Conservation (phyloP, 2,113 vertebrate species). For the Nematolebias whitei region DNA sequence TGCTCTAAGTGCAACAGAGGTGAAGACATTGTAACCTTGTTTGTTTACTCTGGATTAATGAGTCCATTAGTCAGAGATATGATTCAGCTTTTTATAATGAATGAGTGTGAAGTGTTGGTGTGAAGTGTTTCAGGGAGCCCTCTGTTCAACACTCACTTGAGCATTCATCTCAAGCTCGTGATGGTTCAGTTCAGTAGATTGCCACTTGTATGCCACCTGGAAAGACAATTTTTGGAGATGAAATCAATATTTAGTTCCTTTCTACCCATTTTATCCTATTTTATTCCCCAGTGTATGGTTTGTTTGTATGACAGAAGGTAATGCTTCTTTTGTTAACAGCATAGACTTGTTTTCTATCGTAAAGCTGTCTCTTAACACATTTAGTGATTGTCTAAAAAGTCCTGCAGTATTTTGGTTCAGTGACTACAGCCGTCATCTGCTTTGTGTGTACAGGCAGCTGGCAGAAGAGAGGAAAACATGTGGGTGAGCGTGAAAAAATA, state of each 20-base stretch:
- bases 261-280: not conserved
- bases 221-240: too few species aligned
- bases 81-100: slow-evolving; percentile 44
- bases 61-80: slow-evolving; percentile 41
- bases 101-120: slow-evolving; percentile 36
- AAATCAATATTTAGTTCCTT: not conserved
- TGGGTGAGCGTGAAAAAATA: slow-evolving; percentile 1
- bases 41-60: slow-evolving; percentile 58
- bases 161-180: not conserved
- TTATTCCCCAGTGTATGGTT: not conserved
- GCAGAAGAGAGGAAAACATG: slow-evolving; percentile 11
- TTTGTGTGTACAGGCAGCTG: slow-evolving; percentile 21
- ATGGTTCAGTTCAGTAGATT: not conserved
- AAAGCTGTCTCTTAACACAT: slow-evolving; percentile 22
- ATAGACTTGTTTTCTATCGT: slow-evolving; percentile 5
- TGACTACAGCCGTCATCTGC: slow-evolving; percentile 20
- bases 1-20: not conserved
- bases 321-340: not conserved
- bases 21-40: slow-evolving; percentile 21
- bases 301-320: too few species aligned
- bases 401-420: slow-evolving; percentile 13
- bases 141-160: not conserved
- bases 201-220: not conserved
- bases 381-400: slow-evolving; percentile 22
- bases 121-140: slow-evolving; percentile 4